phyloP scores from a whole-genome alignment of 2,797 vertebrate genomes.

The Arrhamphus sclerolepis region DNA sequence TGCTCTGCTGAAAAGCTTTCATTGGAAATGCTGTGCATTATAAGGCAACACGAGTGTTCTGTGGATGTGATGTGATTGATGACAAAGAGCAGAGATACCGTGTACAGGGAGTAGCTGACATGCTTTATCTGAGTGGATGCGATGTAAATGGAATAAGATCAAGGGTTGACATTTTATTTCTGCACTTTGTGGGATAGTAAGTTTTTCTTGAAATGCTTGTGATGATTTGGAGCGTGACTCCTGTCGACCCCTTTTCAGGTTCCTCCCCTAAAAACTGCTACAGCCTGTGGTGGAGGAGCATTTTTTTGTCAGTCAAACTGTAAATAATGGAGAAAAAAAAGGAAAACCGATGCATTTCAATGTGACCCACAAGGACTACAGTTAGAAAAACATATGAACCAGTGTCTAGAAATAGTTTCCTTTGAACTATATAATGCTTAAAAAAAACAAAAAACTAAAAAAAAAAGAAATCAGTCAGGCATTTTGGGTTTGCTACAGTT shows the following conservation, averaged over 20 bases:
- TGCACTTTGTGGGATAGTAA: conserved; percentile 57
- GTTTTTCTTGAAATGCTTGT: conserved; percentile 57
- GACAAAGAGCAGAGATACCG: conserved; percentile 24
- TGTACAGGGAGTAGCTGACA: conserved; percentile 31
- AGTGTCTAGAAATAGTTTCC: too few species aligned
- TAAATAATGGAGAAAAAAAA: background rate
- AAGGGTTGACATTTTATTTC: conserved; percentile 64
- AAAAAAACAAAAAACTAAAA: too few species aligned
- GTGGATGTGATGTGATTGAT: conserved; percentile 31
- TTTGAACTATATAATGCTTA: too few species aligned
- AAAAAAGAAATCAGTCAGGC: too few species aligned
- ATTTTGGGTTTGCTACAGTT: too few species aligned
- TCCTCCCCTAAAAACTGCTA: conserved; percentile 24
- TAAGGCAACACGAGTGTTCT: conserved; percentile 4
- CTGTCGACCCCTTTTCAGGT: conserved; percentile 46
- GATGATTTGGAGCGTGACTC: conserved; percentile 45
- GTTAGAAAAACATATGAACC: too few species aligned
- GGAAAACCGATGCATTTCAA: background rate
- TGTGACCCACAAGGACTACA: conserved; percentile 2
- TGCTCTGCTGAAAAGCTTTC: conserved; percentile 16
- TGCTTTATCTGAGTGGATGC: conserved; percentile 25
- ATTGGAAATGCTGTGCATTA: conserved; percentile 10
- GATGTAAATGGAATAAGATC: conserved; percentile 56
- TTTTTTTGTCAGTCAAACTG: conserved; percentile 10
- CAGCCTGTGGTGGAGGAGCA: background rate